These are phyloP conservation scores for Agriopis marginaria DNA, from an alignment of 2,888 invertebrate species.

Conservation along the genomic window DNA sequence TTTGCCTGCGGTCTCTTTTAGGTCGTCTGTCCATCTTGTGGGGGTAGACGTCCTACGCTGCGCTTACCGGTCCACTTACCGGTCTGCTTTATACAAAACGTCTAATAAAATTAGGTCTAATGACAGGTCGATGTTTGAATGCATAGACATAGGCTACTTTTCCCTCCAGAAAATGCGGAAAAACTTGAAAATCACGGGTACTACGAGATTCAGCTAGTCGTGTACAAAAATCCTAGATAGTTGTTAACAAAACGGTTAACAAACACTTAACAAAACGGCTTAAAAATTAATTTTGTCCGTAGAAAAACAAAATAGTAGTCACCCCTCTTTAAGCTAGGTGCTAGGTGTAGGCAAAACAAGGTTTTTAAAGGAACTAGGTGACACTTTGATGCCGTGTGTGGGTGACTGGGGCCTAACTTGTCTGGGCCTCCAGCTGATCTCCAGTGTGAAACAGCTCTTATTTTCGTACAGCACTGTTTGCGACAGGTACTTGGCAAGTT, in stretches of 20 bases:
- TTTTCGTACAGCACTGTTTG: slow-evolving; percentile 6
- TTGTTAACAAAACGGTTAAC: no score
- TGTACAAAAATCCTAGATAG: no score
- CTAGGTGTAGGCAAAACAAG: slow-evolving; percentile 60
- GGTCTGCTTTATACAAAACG: not conserved
- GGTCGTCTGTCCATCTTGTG: no score
- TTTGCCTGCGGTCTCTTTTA: no score
- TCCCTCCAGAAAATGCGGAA: no score
- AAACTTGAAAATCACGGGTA: no score
- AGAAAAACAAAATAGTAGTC: slow-evolving; percentile 2
- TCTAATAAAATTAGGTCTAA: no score
- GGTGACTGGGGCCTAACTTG: slow-evolving; percentile 58
- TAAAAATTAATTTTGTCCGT: not conserved
- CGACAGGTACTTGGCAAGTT: no score
- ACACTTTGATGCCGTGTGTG: slow-evolving; percentile 59
- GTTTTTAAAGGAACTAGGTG: slow-evolving; percentile 62
- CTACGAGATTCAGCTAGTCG: no score
- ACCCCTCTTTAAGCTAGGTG: slow-evolving; percentile 39
- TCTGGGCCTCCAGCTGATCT: slow-evolving; percentile 18
- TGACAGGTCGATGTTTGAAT: no score
- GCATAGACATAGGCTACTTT: no score
- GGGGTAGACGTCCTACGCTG: no score
- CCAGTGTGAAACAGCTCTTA: slow-evolving; percentile 18
- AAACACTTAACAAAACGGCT: not conserved
- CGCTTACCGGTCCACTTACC: not conserved